Conservation (phyloP, 2,888 invertebrate genomes). For the Stramonita haemastoma region DNA sequence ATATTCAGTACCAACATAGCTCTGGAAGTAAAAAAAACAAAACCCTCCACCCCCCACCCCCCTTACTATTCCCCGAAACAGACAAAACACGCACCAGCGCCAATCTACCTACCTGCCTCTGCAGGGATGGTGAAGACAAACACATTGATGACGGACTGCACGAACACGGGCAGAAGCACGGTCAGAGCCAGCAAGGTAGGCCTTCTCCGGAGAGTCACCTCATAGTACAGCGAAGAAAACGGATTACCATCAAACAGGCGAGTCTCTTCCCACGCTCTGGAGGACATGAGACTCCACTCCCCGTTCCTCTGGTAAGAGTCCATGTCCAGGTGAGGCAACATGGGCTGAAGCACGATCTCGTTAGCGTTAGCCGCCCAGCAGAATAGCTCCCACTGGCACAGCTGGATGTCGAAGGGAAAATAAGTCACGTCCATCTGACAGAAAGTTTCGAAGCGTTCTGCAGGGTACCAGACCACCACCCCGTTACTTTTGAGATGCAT, state of each 20-base stretch:
- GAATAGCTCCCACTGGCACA: neutral
- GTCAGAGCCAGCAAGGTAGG: constrained; percentile 18
- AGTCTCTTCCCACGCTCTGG: neutral
- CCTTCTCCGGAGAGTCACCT: constrained; percentile 18
- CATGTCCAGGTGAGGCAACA: neutral
- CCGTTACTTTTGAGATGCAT: neutral
- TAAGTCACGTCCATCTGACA: constrained; percentile 21
- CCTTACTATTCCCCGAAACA: too few species aligned
- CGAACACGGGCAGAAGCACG: constrained; percentile 21
- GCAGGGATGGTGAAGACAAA: constrained; percentile 38
- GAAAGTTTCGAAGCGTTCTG: constrained; percentile 9
- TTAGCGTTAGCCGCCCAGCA: neutral
- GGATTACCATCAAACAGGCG: neutral
- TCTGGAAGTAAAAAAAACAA: too few species aligned
- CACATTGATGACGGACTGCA: constrained; percentile 28
- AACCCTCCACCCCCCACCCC: too few species aligned
- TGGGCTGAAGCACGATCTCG: neutral
- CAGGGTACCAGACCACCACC: neutral
- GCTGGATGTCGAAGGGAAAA: constrained; percentile 31
- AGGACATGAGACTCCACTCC: neutral
- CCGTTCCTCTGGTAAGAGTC: neutral
- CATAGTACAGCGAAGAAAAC: neutral
- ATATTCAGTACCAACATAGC: too few species aligned
- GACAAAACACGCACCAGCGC: too few species aligned
- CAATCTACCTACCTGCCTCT: constrained; percentile 23